These are phyloP conservation scores for Sebastes paucispinis DNA, from an alignment of 2,797 vertebrate genomes.

Conservation along the genomic window DNA sequence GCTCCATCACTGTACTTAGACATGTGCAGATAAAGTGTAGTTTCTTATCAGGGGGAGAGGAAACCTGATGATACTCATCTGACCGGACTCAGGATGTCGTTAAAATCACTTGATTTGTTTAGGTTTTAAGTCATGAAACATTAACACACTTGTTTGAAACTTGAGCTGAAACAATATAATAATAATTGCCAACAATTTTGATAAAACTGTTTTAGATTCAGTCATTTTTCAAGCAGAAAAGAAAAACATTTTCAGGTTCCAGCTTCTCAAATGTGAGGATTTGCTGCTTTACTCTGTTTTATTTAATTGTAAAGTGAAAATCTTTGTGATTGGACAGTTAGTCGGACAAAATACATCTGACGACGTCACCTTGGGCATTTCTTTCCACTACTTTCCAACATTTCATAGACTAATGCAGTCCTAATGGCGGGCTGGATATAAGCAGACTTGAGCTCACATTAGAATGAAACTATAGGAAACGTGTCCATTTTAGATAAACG, in stretches of 20 bases:
- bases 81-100: neutral
- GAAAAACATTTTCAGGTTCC: neutral
- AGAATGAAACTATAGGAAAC: neutral
- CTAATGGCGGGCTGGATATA: neutral
- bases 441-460: neutral
- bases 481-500: constrained; percentile 17
- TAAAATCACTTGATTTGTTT: neutral
- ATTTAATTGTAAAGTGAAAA: no score
- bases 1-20: neutral
- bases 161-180: neutral
- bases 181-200: neutral
- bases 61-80: neutral
- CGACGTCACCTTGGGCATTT: neutral
- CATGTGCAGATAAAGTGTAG: neutral
- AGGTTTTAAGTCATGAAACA: neutral
- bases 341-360: neutral
- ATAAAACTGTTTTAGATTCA: neutral
- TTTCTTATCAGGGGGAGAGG: neutral
- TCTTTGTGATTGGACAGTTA: no score
- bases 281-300: no score
- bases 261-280: neutral
- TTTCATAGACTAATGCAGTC: neutral
- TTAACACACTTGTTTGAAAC: neutral
- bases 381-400: neutral
- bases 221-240: neutral